Percentiles rank a stretch among this genome's conserved stretches.
Conservation (phyloP, 2,113 vertebrate genomes). For the Elanus axillaris region DNA sequence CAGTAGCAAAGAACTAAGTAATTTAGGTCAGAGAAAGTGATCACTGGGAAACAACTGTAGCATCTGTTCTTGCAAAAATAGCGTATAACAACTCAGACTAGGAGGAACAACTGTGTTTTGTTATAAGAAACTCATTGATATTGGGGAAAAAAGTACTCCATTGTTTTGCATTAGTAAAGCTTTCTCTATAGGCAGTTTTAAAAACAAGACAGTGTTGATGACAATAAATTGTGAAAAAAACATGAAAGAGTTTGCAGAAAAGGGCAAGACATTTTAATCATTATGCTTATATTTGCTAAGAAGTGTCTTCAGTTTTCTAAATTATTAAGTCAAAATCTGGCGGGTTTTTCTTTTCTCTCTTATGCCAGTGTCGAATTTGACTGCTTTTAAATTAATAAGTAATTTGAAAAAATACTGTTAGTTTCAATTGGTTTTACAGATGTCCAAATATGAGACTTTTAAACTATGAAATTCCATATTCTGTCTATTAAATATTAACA, state of each 20-base stretch:
- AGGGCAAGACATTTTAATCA: not conserved
- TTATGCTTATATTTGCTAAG: not conserved
- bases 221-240: not conserved
- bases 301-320: not conserved
- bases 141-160: not conserved
- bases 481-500: not conserved
- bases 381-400: not conserved
- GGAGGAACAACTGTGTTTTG: not conserved
- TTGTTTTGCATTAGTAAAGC: not conserved
- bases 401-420: not conserved
- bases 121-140: not conserved
- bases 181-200: not conserved
- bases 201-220: not conserved
- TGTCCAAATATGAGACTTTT: not conserved
- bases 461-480: not conserved
- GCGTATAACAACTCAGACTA: fast-evolving
- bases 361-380: not conserved
- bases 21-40: not conserved
- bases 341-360: not conserved
- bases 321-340: not conserved
- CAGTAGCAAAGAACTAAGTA: not conserved
- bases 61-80: not conserved
- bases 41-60: not conserved
- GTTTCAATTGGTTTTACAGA: not conserved
- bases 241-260: not conserved